Evolutionary conservation across 2,797 vertebrate species (phyloP), one percentile per base, ranked within the genome.

Genomic region (Eleutherodactylus coqui): DNA sequence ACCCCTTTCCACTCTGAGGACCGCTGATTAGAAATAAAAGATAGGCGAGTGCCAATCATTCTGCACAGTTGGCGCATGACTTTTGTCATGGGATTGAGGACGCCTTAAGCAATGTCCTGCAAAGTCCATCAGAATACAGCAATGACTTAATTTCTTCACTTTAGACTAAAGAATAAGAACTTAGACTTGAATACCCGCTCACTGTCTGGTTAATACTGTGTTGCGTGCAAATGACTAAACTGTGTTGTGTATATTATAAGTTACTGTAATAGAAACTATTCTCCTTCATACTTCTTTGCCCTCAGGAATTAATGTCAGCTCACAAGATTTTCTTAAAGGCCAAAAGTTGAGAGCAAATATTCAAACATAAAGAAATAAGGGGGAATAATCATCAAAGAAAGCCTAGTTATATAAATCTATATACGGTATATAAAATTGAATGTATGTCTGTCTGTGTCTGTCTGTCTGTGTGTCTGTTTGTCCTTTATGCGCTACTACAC

Each of bases 261-360:
- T 51, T 17, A 24, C 29, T 76, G 24, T 32, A 76, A 24, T 34
- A 76, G 47, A 76, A 8, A 36, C 16, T 76, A 76, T 76, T 53
- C 47, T 53, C 17, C 47, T 3, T 76, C 13, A 76, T 76, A 51
- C 36, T 32, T 53, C 6, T 76, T 53, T 76, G 75, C 75, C 47
- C 75, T 51, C 21, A 53, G 75, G 47, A 76, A 76, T 76, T 34
- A 76, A 32, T 75, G 29, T 51, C 27, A 51, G 51, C 29, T 76
- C 47, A 34, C 47, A 53, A 76, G 29, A 76, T 51, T 51, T 53
- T 76, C 47, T 51, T 75, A 49, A 75, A 75, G 16, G 45, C 29
- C 8, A 51, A 76, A 3, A 76, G 47, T 76, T 53, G 29, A 34
- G 29, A 19, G 17, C 45, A 34, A 49, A 32, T 1, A 75, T 7